phyloP scores from a whole-genome alignment of 2,888 invertebrate species.

The Portevinia maculata region DNA sequence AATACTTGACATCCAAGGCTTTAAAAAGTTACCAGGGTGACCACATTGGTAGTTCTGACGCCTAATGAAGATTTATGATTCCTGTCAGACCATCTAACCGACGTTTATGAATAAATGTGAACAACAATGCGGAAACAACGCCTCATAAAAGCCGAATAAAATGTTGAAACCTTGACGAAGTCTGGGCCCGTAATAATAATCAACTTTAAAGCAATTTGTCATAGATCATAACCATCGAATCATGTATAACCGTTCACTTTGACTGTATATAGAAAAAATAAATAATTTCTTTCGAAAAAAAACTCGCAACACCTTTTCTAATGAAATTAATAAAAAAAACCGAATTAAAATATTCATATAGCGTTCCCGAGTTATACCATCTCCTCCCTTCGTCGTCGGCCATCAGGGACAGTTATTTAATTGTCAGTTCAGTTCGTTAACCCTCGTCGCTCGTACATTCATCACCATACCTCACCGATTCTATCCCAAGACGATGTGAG shows the following conservation, averaged over 20 bases:
- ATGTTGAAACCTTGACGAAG: constrained; percentile 18
- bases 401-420: constrained; percentile 40
- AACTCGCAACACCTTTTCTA: constrained; percentile 31
- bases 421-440: constrained; percentile 57
- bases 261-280: constrained; percentile 21
- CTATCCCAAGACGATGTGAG: background rate
- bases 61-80: background rate
- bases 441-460: constrained; percentile 28
- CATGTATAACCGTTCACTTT: constrained; percentile 32
- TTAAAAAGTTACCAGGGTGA: background rate
- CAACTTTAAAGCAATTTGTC: constrained; percentile 47
- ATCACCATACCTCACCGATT: constrained; percentile 14
- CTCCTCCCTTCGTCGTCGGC: constrained; percentile 12
- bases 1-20: background rate
- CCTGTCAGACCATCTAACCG: background rate
- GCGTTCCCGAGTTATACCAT: constrained; percentile 5
- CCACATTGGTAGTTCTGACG: background rate
- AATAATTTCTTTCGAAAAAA: background rate
- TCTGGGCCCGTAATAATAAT: constrained; percentile 10
- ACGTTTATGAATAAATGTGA: background rate
- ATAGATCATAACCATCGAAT: constrained; percentile 18
- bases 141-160: background rate
- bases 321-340: constrained; percentile 18
- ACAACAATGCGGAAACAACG: constrained; percentile 39
- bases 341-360: constrained; percentile 23